Percentiles rank a stretch among this genome's conserved stretches.
Conservation (phyloP, 2,797 vertebrate species). For the Neosilurus hyrtlii region DNA sequence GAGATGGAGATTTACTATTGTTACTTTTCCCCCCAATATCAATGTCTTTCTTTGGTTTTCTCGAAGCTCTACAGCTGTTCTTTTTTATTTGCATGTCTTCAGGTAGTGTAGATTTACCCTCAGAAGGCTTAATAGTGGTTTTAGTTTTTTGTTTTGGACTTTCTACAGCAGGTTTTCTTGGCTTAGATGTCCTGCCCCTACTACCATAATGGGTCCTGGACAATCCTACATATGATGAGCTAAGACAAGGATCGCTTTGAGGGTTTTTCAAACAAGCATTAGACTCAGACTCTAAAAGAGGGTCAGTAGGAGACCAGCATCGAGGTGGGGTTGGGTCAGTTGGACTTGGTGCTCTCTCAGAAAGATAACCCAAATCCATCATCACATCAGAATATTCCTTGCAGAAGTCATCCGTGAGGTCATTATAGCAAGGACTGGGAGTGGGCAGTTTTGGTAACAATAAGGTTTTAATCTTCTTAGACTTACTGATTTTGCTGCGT, state of each 20-base stretch:
- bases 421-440: constrained; percentile 83
- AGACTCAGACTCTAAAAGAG: constrained; percentile 76
- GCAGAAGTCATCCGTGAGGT: constrained; percentile 85
- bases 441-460: constrained; percentile 74
- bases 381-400: constrained; percentile 90
- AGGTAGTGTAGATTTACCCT: constrained; percentile 69
- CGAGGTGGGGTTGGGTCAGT: constrained; percentile 88
- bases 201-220: constrained; percentile 63
- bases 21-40: constrained; percentile 59
- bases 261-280: constrained; percentile 80
- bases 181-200: constrained; percentile 74
- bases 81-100: constrained; percentile 70
- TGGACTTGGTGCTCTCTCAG: constrained; percentile 89
- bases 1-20: constrained; percentile 55
- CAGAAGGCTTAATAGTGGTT: constrained; percentile 67
- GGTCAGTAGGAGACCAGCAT: constrained; percentile 97
- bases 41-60: constrained; percentile 70
- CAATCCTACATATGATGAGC: constrained; percentile 58
- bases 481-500: constrained; percentile 66
- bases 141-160: constrained; percentile 66
- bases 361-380: constrained; percentile 94
- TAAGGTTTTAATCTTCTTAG: constrained; percentile 62
- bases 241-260: constrained; percentile 74
- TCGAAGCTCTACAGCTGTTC: constrained; percentile 57
- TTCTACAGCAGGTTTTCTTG: constrained; percentile 66